A percentile compares a stretch with the other conserved stretches of the same genome.
Evolutionary conservation across 2,888 invertebrate species (phyloP).

Genomic region (Tetropium fuscum): DNA sequence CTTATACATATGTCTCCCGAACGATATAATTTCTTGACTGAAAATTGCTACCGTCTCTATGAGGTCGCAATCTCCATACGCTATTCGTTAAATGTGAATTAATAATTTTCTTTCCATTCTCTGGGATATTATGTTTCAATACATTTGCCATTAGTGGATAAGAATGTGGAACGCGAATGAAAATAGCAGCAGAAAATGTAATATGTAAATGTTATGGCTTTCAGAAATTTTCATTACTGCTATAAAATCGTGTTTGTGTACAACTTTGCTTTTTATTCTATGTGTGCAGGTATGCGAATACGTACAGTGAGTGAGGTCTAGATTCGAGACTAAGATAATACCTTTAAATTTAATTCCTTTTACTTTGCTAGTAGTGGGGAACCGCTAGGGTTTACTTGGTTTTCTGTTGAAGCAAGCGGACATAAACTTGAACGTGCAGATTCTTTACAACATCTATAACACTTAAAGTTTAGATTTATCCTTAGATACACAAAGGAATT

Average conservation of each 20-base stretch:
- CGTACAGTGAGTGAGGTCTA: conserved; percentile 14
- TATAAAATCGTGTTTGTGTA: conserved; percentile 42
- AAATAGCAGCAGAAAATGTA: conserved; percentile 29
- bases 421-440: conserved; percentile 36
- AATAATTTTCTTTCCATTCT: no score
- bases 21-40: no score
- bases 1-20: no score
- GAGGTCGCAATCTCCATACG: no score
- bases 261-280: conserved; percentile 31
- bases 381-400: conserved; percentile 33
- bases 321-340: conserved; percentile 41
- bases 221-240: conserved; percentile 28
- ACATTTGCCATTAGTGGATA: no score
- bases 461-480: conserved; percentile 35
- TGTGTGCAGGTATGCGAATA: conserved; percentile 6
- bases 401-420: conserved; percentile 26
- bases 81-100: no score
- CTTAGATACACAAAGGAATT: conserved; percentile 27
- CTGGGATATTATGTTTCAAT: no score
- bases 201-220: conserved; percentile 38
- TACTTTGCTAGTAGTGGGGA: conserved; percentile 34
- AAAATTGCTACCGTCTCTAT: no score
- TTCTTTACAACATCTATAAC: conserved; percentile 40
- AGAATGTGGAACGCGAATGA: conserved; percentile 13
- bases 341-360: conserved; percentile 42